Evolutionary conservation across 2,888 invertebrate species (phyloP), one percentile per base, ranked within the genome.

Genomic region (Apodemia zela): DNA sequence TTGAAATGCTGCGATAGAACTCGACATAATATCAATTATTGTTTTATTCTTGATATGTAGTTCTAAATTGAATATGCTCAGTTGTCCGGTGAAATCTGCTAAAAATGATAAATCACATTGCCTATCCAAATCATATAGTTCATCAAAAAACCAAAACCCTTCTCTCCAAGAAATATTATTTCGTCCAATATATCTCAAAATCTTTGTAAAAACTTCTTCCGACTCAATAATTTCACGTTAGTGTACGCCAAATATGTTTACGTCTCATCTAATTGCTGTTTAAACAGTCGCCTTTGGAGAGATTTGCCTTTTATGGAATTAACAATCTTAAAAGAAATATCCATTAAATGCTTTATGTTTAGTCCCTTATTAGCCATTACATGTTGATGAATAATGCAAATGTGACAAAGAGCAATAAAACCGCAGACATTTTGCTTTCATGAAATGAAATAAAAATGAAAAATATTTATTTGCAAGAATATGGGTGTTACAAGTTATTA

Each of bases 211-310:
- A 72, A 73, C 65, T 72, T 71, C 68, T 69, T 35, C 66, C 69
- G 70, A 66, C 72, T 72, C 69, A 70, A 67, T 68, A 71, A 71
- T 67, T 70, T 73, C 38, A 70, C 71, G 66, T 71, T 69, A 61
- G 67, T 69, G 66, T 70, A 68, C 65, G 62, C 67, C 64, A 69
- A 69, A 35, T 69, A 66, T 66, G 68, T 63, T 65, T 68, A 65
- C 66, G 66, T 71, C 58, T 67, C 66, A 64, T 65, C 68, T 67
- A 69, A 66, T 68, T 69, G 66, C 68, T 66, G 65, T 67, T 66
- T 64, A 68, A 69, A 65, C 62, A 67, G 67, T 51, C 61, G 65
- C 68, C 68, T 66, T 66, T 67, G 68, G 61, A 69, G 65, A 45
- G 65, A 45, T 66, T 65, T 69, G 67, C 65, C 68, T 7, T 64